Conservation (phyloP, 2,797 vertebrate species). For the Mus caroli region DNA sequence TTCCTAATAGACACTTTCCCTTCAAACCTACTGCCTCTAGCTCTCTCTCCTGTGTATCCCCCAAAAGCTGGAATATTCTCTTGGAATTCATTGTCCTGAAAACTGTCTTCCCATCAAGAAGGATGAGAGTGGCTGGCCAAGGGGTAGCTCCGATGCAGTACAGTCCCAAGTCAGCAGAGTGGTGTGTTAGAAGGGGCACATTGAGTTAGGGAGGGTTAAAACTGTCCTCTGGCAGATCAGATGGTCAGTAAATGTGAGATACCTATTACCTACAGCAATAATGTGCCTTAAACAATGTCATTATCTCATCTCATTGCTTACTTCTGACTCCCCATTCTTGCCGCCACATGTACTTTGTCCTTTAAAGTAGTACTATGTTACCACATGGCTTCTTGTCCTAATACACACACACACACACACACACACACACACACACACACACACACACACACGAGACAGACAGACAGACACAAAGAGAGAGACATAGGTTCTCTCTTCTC, state of each 20-base stretch:
- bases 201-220: not conserved
- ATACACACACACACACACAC: not conserved
- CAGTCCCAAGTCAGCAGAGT: not conserved
- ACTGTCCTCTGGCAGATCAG: constrained; percentile 40
- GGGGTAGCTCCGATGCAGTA: not conserved
- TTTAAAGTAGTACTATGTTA: not conserved
- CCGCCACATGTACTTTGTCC: not conserved
- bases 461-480: not conserved
- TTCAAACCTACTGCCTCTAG: constrained; percentile 37
- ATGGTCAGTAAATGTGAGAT: not conserved
- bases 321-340: not conserved
- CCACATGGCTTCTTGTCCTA: not conserved
- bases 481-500: not conserved
- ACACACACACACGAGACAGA: not conserved
- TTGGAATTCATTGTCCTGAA: not conserved
- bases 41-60: not conserved
- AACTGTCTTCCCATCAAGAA: not conserved
- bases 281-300: not conserved
- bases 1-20: constrained; percentile 80
- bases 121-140: not conserved
- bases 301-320: not conserved
- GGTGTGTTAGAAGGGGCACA: not conserved
- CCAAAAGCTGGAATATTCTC: not conserved
- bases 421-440: not conserved
- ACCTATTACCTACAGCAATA: not conserved